Base-by-base conservation (phyloP, 2,797 vertebrate genomes). In the Semotilus atromaculatus region DNA sequence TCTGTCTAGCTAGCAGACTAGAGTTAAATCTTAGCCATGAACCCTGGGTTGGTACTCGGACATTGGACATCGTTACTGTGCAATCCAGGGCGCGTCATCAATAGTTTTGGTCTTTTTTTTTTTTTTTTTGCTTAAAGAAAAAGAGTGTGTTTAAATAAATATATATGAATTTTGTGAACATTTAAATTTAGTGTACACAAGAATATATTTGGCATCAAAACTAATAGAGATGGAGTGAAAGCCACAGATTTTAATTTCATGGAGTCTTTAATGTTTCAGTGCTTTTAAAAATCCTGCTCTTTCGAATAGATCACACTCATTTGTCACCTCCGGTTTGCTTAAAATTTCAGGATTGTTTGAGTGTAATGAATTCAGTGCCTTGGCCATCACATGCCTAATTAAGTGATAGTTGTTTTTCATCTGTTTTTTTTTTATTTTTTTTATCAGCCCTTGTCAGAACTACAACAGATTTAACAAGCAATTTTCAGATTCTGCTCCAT, bases 381-480 rank as follows among this genome's bases (percentile, higher is more conserved):
- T 83, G 80, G 82, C 80, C 82, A 77, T 84, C 68, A 84, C 76
- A 84, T 71, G 76, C 72, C 82, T 89, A 90, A 90, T 85, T 82
- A 89, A 87, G 73, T 84, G 82, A 88, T 58, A 79, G 72, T 81
- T 86, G 34, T 85, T 86, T 83, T 88, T 53, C 66, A 18, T 51
- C 21, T 11, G 14, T 76, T 31, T 81, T 76, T 62, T 62, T 60
- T 82, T 34, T 23, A 3, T 80, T 85, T 62, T 77, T 78, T 70
- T 60, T 23, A 64, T 68, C 81, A 62, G 85, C 79, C 75, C 86
- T 74, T 64, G 31, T 87, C 76, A 86, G 88, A 73, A 71, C 74
- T 76, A 80, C 86, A 66, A 67, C 80, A 68, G 70, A 45, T 77
- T 86, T 90, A 86, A 89, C 77, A 81, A 86, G 83, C 85, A 84